These are phyloP conservation scores for Coronaproctus castanopsis DNA, from an alignment of 2,888 invertebrate genomes.

Conservation along the genomic window DNA sequence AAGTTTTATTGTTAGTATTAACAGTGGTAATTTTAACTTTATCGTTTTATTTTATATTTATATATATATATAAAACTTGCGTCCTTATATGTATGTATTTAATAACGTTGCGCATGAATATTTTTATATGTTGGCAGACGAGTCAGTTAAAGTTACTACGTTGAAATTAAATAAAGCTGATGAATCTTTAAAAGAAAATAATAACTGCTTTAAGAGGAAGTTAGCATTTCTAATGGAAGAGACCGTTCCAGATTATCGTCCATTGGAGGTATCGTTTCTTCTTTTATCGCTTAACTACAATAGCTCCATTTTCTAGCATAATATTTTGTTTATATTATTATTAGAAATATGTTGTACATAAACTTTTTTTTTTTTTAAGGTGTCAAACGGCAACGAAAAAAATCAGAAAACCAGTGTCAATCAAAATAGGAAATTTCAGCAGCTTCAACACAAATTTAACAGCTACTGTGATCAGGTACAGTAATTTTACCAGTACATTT, in stretches of 20 bases:
- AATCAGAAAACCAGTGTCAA: conserved; percentile 53
- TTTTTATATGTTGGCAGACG: too few relatives aligned
- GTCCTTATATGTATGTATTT: too few relatives aligned
- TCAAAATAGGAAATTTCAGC: conserved; percentile 60
- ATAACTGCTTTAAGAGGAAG: conserved; percentile 57
- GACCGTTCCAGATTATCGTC: conserved; percentile 67
- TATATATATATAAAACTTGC: too few relatives aligned
- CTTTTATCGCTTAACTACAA: not conserved
- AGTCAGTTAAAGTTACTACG: conserved; percentile 49
- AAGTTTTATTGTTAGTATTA: too few relatives aligned
- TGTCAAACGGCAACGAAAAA: conserved; percentile 34
- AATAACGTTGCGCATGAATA: too few relatives aligned
- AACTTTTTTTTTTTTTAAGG: conserved; percentile 15
- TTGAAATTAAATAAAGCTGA: conserved; percentile 38
- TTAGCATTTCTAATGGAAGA: conserved; percentile 70
- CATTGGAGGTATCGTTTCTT: conserved; percentile 35
- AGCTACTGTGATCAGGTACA: conserved; percentile 6
- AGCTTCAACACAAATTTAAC: conserved; percentile 50
- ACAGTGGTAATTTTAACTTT: too few relatives aligned
- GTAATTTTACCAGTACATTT: too few relatives aligned
- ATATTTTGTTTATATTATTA: too few relatives aligned
- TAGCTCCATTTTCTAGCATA: too few relatives aligned
- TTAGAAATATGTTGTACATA: too few relatives aligned
- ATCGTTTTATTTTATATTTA: too few relatives aligned
- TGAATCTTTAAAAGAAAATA: conserved; percentile 34